Evolutionary conservation across 2,797 vertebrate species (phyloP).

Genomic region (Chelonia mydas): DNA sequence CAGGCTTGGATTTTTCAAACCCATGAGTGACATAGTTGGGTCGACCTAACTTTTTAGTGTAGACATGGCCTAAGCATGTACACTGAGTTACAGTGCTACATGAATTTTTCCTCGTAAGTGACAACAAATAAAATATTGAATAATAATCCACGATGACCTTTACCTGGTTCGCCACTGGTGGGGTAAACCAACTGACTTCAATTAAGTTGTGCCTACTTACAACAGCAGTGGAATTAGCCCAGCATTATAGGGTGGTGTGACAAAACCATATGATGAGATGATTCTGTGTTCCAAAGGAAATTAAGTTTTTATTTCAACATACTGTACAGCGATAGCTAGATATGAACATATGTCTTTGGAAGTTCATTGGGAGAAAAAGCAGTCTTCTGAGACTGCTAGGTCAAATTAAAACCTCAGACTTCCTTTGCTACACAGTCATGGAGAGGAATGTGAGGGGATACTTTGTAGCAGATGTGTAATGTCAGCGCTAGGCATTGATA

Average conservation of each 20-base stretch:
- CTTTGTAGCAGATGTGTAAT: slow-evolving; percentile 19
- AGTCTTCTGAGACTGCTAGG: background rate
- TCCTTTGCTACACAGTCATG: background rate
- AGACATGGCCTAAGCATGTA: no score
- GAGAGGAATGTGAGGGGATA: background rate
- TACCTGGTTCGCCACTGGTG: background rate
- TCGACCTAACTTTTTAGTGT: background rate
- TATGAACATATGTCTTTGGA: background rate
- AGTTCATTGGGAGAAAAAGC: slow-evolving; percentile 1
- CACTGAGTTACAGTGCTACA: background rate
- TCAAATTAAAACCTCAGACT: background rate
- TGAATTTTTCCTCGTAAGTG: background rate
- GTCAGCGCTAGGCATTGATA: background rate
- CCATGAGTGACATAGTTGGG: background rate
- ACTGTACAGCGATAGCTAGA: background rate
- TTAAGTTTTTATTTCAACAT: background rate
- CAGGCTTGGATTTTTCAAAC: background rate
- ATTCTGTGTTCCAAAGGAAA: background rate
- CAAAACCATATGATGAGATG: background rate
- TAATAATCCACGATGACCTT: background rate
- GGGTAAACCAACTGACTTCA: background rate
- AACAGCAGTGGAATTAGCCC: background rate
- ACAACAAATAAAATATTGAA: background rate
- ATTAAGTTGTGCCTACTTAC: background rate
- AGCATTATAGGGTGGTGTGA: background rate